Conservation (phyloP, 2,113 vertebrate genomes). For the Sitta europaea region DNA sequence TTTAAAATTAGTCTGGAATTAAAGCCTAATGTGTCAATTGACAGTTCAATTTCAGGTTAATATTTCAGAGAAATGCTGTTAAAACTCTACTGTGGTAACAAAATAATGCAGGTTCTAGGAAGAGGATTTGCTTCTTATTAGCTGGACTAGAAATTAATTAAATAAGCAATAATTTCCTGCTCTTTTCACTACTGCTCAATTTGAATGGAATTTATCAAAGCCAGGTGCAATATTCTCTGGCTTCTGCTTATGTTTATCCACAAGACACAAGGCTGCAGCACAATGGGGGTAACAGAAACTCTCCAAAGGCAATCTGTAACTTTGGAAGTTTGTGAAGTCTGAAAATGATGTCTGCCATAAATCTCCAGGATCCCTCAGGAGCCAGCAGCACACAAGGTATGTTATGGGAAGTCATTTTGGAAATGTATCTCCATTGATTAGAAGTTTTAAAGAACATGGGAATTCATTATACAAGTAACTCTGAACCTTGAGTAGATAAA, state of each 20-base stretch:
- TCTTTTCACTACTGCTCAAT: not conserved
- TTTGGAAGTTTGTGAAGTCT: not conserved
- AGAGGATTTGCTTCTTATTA: not conserved
- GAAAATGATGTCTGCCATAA: conserved; percentile 1
- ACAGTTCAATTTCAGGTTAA: not conserved
- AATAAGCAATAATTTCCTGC: not conserved
- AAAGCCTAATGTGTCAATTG: not conserved
- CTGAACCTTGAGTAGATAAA: not conserved
- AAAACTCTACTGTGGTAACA: not conserved
- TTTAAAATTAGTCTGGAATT: not conserved
- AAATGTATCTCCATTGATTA: conserved; percentile 2
- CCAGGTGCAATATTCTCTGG: not conserved
- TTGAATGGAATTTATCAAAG: not conserved
- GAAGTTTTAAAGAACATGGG: not conserved
- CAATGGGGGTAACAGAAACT: not conserved
- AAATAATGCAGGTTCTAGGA: not conserved
- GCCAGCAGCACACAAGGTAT: not conserved
- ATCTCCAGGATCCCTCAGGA: not conserved
- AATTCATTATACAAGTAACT: not conserved
- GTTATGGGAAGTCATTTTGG: not conserved
- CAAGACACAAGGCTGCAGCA: not conserved
- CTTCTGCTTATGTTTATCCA: not conserved
- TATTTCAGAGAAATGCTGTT: not conserved
- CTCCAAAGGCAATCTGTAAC: not conserved
- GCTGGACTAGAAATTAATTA: not conserved